Evolutionary conservation across 23 tunicate genomes (phyloP), one percentile per base, ranked within the genome.

Genomic region (Trididemnum nubilum): DNA sequence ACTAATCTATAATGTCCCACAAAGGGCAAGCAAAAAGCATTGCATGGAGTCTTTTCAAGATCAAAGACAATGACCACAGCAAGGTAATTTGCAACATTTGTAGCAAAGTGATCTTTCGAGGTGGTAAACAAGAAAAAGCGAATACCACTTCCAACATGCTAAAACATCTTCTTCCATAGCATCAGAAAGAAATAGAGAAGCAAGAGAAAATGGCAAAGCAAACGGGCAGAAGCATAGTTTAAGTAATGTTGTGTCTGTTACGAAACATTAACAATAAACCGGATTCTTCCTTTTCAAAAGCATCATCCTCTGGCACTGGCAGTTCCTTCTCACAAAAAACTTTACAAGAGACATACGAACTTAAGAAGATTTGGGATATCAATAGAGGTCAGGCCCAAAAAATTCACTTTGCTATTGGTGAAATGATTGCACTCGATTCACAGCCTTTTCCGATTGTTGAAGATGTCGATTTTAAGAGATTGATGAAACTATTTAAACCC

Each of bases 401-500:
- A 39, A 39, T 73, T 39, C 78, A 73, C 24, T 21, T 15, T 18
- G 27, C 58, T 37, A 39, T 73, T 19, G 78, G 58, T 18, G 81
- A 75, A 35, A 73, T 74, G 81, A 84, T 84, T 4, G 88, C 75
- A 3, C 50, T 83, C 0, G 89, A 85, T 77, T 57, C 36, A 29
- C 89, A 77, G 52, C 89, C 89, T 23, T 77, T 85, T 70, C 54
- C 83, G 24, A 65, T 77, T 24, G 83, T 85, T 36, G 64, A 67
- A 29, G 83, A 77, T 64, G 75, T 77, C n/a, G 89, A 83, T 31
- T 85, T 85, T 65, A 44, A 4, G 9, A 73, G 78, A 40, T 75
- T 85, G n/a, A 44, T 64, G 71, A 73, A 73, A 37, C 25, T 18
- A 19, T 28, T 73, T 21, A 37, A 39, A 21, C 78, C 78, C 12